Conservation (phyloP, 2,888 invertebrate genomes). For the Neoascia interrupta region DNA sequence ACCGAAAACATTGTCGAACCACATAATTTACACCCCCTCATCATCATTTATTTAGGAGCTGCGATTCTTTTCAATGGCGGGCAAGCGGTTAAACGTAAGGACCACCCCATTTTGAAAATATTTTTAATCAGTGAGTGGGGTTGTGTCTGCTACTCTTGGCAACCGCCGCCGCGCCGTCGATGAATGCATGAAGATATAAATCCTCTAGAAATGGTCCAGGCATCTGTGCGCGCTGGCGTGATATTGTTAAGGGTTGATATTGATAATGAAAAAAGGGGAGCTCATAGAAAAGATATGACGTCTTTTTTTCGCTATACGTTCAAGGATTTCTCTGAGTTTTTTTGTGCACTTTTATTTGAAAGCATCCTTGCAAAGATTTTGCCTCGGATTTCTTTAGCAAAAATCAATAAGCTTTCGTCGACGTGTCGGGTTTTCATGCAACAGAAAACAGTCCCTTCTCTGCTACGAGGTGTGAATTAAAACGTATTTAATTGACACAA, state of each 20-base stretch:
- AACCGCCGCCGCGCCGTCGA: too few relatives aligned
- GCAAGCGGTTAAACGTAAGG: neutral
- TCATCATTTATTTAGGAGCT: constrained; percentile 56
- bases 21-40: constrained; percentile 33
- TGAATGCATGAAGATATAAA: constrained; percentile 47
- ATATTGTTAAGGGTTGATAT: constrained; percentile 36
- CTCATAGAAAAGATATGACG: constrained; percentile 20
- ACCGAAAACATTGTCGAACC: too few relatives aligned
- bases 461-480: constrained; percentile 18
- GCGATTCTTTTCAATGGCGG: constrained; percentile 12
- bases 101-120: constrained; percentile 41
- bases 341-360: neutral
- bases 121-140: constrained; percentile 49
- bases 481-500: constrained; percentile 59
- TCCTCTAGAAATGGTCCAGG: constrained; percentile 40
- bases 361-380: constrained; percentile 5
- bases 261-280: constrained; percentile 46
- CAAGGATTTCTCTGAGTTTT: constrained; percentile 1
- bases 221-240: constrained; percentile 30
- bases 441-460: neutral
- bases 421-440: neutral
- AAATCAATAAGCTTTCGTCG: constrained; percentile 35
- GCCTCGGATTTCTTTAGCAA: constrained; percentile 14
- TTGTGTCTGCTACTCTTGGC: constrained; percentile 47
- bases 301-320: constrained; percentile 6